Evolutionary conservation across 2,888 invertebrate species (phyloP).

Genomic region (Melangyna quadrimaculata): DNA sequence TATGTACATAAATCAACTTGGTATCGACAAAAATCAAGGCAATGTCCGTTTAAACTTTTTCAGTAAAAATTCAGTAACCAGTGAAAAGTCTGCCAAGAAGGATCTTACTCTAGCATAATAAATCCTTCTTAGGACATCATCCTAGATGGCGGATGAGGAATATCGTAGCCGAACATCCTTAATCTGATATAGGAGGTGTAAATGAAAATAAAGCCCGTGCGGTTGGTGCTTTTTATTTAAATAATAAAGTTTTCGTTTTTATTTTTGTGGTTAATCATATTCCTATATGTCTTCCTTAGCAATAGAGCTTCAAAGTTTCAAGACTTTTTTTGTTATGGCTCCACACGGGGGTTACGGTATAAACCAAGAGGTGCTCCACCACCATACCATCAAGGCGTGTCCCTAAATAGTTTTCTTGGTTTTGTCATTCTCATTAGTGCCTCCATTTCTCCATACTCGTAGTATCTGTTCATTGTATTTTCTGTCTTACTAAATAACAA

Average conservation of each 20-base stretch:
- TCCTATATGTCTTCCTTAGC: conserved; percentile 2
- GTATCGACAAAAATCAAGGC: conserved; percentile 49
- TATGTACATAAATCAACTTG: conserved; percentile 32
- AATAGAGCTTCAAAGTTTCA: not conserved
- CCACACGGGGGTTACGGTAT: conserved; percentile 51
- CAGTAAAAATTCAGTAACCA: conserved; percentile 48
- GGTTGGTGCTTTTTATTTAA: conserved; percentile 10
- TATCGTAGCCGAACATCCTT: conserved; percentile 17
- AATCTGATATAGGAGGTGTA: not conserved
- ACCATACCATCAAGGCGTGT: conserved; percentile 40
- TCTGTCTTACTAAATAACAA: not conserved
- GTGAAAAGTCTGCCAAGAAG: conserved; percentile 42
- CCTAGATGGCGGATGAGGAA: conserved; percentile 5
- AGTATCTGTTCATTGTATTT: conserved; percentile 22
- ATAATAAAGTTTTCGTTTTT: not conserved
- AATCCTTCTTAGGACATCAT: conserved; percentile 13
- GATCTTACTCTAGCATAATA: not conserved
- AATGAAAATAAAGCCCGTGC: not conserved
- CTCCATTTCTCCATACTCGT: too few relatives aligned
- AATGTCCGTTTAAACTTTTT: not conserved
- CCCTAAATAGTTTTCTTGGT: conserved; percentile 17
- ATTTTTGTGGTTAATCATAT: not conserved
- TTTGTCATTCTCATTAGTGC: conserved; percentile 43
- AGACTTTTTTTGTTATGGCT: conserved; percentile 37
- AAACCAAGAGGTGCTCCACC: conserved; percentile 21